phyloP scores from a whole-genome alignment of 2,888 invertebrate genomes.

The Euplagia quadripunctaria region DNA sequence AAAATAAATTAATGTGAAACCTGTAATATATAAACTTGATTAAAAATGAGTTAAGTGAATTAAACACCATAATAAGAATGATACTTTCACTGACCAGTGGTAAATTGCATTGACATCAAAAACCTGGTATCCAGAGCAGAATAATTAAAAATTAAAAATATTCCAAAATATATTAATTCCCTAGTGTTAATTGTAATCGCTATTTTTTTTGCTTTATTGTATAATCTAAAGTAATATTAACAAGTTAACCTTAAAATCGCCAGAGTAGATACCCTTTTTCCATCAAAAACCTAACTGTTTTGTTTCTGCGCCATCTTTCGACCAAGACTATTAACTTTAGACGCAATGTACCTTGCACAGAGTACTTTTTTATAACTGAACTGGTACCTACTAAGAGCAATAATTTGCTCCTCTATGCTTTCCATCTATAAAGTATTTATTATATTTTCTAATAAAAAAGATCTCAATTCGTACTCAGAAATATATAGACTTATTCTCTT shows the following conservation, averaged over 20 bases:
- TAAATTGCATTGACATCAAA: not conserved
- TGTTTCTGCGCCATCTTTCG: slow-evolving; percentile 5
- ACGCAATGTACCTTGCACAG: not conserved
- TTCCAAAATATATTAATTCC: not conserved
- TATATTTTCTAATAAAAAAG: no score
- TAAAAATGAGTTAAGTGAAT: not conserved
- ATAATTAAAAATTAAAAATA: not conserved
- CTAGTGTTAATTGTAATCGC: no score
- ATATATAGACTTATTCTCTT: no score
- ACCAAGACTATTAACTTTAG: not conserved
- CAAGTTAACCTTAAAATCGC: not conserved
- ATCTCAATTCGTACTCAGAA: no score
- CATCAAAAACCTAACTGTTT: not conserved
- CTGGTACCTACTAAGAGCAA: no score
- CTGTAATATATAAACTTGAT: not conserved
- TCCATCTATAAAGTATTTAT: no score
- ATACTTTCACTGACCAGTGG: not conserved
- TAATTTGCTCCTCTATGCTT: no score
- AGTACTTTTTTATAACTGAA: no score
- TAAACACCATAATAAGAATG: not conserved
- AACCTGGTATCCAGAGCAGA: slow-evolving; percentile 8
- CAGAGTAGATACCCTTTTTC: not conserved
- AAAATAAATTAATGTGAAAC: not conserved
- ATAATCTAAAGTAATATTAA: not conserved
- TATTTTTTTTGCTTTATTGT: not conserved